Conservation (phyloP, 2,797 vertebrate genomes). For the Brachyalestes nurse region DNA sequence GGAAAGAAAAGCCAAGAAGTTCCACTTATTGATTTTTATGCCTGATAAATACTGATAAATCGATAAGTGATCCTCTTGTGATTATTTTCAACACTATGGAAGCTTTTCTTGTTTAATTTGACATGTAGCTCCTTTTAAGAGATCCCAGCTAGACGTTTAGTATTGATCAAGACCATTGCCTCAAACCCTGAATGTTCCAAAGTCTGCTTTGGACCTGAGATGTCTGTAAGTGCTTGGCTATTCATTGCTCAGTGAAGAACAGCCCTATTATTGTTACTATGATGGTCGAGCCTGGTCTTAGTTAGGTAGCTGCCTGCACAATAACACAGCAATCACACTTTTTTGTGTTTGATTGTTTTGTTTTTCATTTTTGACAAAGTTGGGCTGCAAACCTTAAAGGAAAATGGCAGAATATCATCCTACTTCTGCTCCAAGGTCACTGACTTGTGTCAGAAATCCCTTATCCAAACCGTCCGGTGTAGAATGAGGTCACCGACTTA, state of each 20-base stretch:
- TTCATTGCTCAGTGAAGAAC: conserved; percentile 49
- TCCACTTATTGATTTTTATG: too few species aligned
- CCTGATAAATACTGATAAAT: too few species aligned
- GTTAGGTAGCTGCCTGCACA: conserved; percentile 49
- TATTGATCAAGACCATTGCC: conserved; percentile 32
- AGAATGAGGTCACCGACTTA: conserved; percentile 1
- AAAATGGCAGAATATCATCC: conserved; percentile 27
- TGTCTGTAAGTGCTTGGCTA: conserved; percentile 65
- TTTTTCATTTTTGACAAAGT: conserved; percentile 12
- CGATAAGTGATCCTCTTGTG: too few species aligned
- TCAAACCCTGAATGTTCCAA: conserved; percentile 65
- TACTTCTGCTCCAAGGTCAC: conserved; percentile 20
- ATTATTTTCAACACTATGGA: not conserved
- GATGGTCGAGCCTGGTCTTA: conserved; percentile 14
- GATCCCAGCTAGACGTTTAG: conserved; percentile 31
- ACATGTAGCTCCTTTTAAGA: conserved; percentile 18
- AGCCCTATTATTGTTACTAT: conserved; percentile 34
- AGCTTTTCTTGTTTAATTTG: not conserved
- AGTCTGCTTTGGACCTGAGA: conserved; percentile 76
- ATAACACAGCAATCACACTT: conserved; percentile 4
- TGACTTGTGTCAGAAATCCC: not conserved
- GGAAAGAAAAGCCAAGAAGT: too few species aligned
- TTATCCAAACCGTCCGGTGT: conserved; percentile 9
- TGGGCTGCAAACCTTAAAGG: conserved; percentile 16
- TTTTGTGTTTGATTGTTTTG: conserved; percentile 8